Conservation (phyloP, 2,113 vertebrate genomes). For the Sinosuthora webbiana region DNA sequence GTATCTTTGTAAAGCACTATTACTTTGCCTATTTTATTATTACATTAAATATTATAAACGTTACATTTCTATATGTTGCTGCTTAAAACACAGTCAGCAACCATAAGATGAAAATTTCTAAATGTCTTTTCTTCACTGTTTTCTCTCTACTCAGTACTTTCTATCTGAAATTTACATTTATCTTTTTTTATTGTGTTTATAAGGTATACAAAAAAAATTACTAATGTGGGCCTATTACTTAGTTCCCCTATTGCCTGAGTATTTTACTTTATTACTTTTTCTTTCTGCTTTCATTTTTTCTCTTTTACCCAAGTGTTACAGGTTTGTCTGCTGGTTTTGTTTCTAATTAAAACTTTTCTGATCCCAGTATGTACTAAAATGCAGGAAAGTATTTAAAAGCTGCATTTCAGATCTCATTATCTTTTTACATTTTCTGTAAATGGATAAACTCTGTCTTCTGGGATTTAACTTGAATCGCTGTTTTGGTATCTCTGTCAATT, state of each 20-base stretch:
- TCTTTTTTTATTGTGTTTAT: background rate
- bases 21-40: background rate
- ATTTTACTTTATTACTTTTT: background rate
- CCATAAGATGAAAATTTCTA: background rate
- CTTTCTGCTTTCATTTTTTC: background rate
- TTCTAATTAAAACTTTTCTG: background rate
- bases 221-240: background rate
- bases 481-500: background rate
- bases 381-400: background rate
- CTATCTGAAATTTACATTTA: background rate
- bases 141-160: background rate
- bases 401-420: background rate
- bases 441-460: background rate
- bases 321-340: background rate
- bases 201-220: background rate
- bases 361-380: background rate
- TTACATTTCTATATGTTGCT: background rate
- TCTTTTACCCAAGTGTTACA: background rate
- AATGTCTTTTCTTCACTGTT: background rate
- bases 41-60: background rate
- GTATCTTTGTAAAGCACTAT: background rate
- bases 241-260: background rate
- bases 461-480: background rate
- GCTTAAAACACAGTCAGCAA: background rate
- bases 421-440: background rate